phyloP scores from a whole-genome alignment of 2,888 invertebrate species.

The Carcina quercana region DNA sequence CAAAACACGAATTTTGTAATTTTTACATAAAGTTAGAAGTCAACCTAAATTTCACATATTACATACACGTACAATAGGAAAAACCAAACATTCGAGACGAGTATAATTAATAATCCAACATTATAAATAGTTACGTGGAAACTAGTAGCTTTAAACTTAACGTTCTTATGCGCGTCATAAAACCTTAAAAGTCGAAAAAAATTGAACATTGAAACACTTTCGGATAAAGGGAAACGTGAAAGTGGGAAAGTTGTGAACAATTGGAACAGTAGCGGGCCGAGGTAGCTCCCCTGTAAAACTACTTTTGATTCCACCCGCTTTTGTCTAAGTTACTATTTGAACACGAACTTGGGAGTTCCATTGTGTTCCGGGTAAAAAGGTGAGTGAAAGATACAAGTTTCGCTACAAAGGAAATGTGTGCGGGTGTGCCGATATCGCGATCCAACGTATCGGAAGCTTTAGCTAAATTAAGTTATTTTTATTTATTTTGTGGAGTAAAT shows the following conservation, averaged over 20 bases:
- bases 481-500: no score
- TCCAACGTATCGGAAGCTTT: conserved; percentile 29
- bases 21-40: no score
- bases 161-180: conserved; percentile 45
- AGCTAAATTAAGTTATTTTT: conserved; percentile 44
- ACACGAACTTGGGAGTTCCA: conserved; percentile 43
- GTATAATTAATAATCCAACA: no score
- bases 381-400: conserved; percentile 37
- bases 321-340: conserved; percentile 68
- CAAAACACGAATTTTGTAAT: no score
- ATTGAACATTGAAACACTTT: conserved; percentile 58
- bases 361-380: conserved; percentile 34
- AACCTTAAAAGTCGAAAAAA: conserved; percentile 43
- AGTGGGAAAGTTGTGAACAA: conserved; percentile 65
- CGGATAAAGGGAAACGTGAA: conserved; percentile 64
- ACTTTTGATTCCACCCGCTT: conserved; percentile 58
- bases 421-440: conserved; percentile 21
- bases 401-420: conserved; percentile 26
- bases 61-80: no score
- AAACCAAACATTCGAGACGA: no score
- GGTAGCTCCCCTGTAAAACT: conserved; percentile 50
- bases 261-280: conserved; percentile 51
- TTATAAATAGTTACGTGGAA: no score
- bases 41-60: no score
- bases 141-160: conserved; percentile 18